Evolutionary conservation across 2,888 invertebrate genomes (phyloP), one percentile per base, ranked within the genome.

Genomic region (Ceriagrion tenellum): DNA sequence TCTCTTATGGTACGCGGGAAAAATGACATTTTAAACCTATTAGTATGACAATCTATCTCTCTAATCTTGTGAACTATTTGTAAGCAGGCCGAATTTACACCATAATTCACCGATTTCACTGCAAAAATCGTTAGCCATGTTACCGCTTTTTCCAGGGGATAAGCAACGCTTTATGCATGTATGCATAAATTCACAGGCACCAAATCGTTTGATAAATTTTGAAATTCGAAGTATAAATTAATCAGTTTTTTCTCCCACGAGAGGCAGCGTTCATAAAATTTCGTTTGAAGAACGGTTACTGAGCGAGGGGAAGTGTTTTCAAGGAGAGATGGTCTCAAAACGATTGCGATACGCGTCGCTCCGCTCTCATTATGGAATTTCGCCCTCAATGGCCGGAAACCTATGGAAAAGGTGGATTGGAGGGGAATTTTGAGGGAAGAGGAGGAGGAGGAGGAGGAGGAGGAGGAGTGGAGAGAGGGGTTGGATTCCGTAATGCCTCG

Each of bases 311-410:
- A 69, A 26, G 26, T 12, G 69, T 12, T 23, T 69, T 69, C 26
- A 23, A 26, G 20, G 59, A 59, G 59, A 81, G 0, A 81, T 81
- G 35, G 81, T 30, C 81, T 81, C 0, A 81, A 18, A 18, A 35
- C 81, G 30, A 69, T 81, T 81, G 30, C 81, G 2, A 35, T n/a
- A n/a, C 69, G n/a, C n/a, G 3, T n/a, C 26, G n/a, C 4, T 69
- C n/a, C 8, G 35, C 81, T 81, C 81, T 81, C 30, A 81, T 81
- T 81, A 81, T 35, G 30, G n/a, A 81, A 81, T 81, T 81, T 81
- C n/a, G 13, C 30, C 13, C 81, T n/a, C 81, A 59, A 13, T 81
- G 26, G 30, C 81, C 30, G 81, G 81, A 81, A 81, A 26, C 26
- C 69, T 69, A 47, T 47, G 47, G 47, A 47, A 47, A 47, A 47